phyloP scores from a whole-genome alignment of 2,888 invertebrate genomes.

The Drosophila sordidula region DNA sequence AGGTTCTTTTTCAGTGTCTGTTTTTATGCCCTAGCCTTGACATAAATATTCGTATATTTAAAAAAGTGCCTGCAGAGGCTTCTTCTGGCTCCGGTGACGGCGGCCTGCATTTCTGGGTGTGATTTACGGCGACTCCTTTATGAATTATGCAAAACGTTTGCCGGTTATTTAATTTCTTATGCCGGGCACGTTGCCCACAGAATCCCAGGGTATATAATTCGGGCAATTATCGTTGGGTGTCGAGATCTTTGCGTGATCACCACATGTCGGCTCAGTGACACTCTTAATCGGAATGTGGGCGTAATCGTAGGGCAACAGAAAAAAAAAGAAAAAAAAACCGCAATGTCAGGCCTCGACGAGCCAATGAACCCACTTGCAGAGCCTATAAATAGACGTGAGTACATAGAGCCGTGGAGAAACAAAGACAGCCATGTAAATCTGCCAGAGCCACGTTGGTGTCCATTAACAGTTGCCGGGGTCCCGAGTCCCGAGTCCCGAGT shows the following conservation, averaged over 20 bases:
- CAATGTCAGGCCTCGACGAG: conserved; percentile 27
- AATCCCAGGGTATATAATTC: conserved; percentile 42
- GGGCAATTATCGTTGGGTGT: conserved; percentile 28
- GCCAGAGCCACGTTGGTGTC: conserved; percentile 23
- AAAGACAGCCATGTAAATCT: conserved; percentile 27
- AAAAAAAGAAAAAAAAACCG: conserved; percentile 7
- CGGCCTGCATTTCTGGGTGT: conserved; percentile 48
- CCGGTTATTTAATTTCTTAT: conserved; percentile 13
- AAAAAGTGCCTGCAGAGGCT: conserved; percentile 6
- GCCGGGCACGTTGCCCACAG: conserved; percentile 29
- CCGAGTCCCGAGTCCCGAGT: background rate
- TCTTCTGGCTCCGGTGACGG: conserved; percentile 17
- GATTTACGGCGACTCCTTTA: conserved; percentile 53
- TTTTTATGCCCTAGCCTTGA: conserved; percentile 53
- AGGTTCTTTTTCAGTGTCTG: conserved; percentile 10
- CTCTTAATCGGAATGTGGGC: conserved; percentile 36
- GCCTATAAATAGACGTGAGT: conserved; percentile 34
- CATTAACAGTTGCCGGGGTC: conserved; percentile 26
- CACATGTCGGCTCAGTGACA: conserved; percentile 28
- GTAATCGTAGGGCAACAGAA: conserved; percentile 19
- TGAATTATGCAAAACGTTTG: conserved; percentile 46
- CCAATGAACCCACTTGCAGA: conserved; percentile 43
- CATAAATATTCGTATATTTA: conserved; percentile 51
- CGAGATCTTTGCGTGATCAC: background rate
- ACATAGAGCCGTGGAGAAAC: conserved; percentile 24